Percentiles rank a stretch among this genome's conserved stretches.
These are phyloP conservation scores for Acleris laterana DNA, from an alignment of 2,888 invertebrate species.

Conservation along the genomic window DNA sequence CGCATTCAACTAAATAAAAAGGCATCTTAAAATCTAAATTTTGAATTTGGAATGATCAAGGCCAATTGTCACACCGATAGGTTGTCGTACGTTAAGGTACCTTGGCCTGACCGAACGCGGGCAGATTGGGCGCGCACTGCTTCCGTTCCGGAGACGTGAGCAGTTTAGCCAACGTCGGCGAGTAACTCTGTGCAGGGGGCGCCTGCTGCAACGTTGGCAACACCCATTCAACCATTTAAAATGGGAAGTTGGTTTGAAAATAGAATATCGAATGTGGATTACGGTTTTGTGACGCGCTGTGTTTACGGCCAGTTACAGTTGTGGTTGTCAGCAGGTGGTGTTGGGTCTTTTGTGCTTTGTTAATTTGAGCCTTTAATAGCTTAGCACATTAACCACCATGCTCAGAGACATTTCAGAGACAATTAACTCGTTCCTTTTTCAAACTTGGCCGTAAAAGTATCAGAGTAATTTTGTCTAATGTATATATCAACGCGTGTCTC, in stretches of 20 bases:
- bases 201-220: conserved; percentile 84
- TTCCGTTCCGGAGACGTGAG: conserved; percentile 87
- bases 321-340: too few relatives aligned
- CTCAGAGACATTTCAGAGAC: too few relatives aligned
- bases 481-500: too few relatives aligned
- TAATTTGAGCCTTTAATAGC: too few relatives aligned
- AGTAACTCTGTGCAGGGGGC: conserved; percentile 86
- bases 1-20: conserved; percentile 24
- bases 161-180: conserved; percentile 91
- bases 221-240: conserved; percentile 73
- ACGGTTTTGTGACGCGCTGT: conserved; percentile 16
- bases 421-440: too few relatives aligned
- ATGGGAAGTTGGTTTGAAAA: conserved; percentile 37
- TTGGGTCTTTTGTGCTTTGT: too few relatives aligned
- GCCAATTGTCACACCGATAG: conserved; percentile 81
- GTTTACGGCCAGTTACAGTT: neutral
- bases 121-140: conserved; percentile 74
- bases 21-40: conserved; percentile 74
- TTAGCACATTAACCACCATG: too few relatives aligned
- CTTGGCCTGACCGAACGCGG: conserved; percentile 83
- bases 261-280: conserved; percentile 16
- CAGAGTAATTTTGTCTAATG: too few relatives aligned
- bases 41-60: conserved; percentile 78
- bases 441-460: too few relatives aligned
- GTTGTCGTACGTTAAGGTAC: conserved; percentile 70